Evolutionary conservation across 2,888 invertebrate species (phyloP).

Genomic region (Julus scandinavius): DNA sequence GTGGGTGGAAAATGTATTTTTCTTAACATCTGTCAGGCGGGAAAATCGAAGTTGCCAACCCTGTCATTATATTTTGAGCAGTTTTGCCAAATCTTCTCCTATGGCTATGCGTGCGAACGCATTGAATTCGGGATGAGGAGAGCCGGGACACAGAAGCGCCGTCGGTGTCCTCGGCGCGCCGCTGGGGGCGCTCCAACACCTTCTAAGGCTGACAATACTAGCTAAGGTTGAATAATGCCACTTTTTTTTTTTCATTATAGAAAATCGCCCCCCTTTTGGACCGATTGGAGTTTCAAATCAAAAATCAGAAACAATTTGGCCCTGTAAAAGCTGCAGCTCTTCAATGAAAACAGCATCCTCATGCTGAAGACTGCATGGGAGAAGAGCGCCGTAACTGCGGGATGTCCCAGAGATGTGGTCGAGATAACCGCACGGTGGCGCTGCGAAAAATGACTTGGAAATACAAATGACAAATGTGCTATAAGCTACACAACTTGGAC

Average conservation of each 20-base stretch:
- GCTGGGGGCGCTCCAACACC: conserved; percentile 39
- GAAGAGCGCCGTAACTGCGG: conserved; percentile 4
- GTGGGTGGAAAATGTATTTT: conserved; percentile 39
- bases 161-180: conserved; percentile 25
- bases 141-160: conserved; percentile 11
- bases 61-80: conserved; percentile 34
- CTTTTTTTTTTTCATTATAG: neutral
- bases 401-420: neutral
- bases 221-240: neutral
- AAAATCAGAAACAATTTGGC: conserved; percentile 15
- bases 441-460: neutral
- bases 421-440: neutral
- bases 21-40: conserved; percentile 42
- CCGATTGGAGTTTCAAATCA: conserved; percentile 10
- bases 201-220: neutral
- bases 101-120: neutral
- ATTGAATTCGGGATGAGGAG: conserved; percentile 17
- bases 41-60: conserved; percentile 40
- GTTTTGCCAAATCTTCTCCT: neutral
- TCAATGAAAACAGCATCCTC: conserved; percentile 23
- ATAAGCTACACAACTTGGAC: too few relatives aligned
- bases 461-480: too few relatives aligned
- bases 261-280: conserved; percentile 17
- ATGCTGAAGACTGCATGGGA: neutral
- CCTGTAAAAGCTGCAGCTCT: neutral